Conservation (phyloP, 2,113 vertebrate genomes). For the Maccullochella peelii region DNA sequence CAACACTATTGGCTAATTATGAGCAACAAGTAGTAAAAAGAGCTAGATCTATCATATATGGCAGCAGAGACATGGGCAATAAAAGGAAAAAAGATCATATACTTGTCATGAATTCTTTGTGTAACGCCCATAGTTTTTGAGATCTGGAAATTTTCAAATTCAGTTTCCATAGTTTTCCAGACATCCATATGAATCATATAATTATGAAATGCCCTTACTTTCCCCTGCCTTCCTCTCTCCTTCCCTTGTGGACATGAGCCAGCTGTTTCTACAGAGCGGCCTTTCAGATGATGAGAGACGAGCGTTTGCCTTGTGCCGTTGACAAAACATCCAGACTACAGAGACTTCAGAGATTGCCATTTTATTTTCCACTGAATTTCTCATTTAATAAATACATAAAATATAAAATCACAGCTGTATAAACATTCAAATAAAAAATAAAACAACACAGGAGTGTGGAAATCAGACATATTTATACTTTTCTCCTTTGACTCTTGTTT, state of each 20-base stretch:
- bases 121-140: not conserved
- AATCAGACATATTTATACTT: conserved; percentile 20
- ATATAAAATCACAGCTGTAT: conserved; percentile 61
- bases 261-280: conserved; percentile 59
- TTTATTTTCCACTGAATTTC: conserved; percentile 51
- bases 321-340: conserved; percentile 25
- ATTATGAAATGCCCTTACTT: conserved; percentile 62
- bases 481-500: conserved; percentile 24
- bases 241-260: conserved; percentile 54
- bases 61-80: not conserved
- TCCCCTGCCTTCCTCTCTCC: conserved; percentile 39
- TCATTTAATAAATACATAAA: conserved; percentile 70
- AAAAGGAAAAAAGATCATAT: not conserved
- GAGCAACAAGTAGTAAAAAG: not conserved
- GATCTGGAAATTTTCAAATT: conserved; percentile 27
- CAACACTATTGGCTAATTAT: not conserved
- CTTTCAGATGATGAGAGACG: conserved; percentile 58
- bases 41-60: not conserved
- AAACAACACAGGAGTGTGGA: conserved; percentile 48
- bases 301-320: not conserved
- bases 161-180: conserved; percentile 25
- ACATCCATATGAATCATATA: conserved; percentile 40
- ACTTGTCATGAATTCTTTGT: not conserved
- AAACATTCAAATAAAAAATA: conserved; percentile 58
- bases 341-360: not conserved